These are phyloP conservation scores for Hydroisotoma schaefferi DNA, from an alignment of 2,888 invertebrate species.

Conservation along the genomic window DNA sequence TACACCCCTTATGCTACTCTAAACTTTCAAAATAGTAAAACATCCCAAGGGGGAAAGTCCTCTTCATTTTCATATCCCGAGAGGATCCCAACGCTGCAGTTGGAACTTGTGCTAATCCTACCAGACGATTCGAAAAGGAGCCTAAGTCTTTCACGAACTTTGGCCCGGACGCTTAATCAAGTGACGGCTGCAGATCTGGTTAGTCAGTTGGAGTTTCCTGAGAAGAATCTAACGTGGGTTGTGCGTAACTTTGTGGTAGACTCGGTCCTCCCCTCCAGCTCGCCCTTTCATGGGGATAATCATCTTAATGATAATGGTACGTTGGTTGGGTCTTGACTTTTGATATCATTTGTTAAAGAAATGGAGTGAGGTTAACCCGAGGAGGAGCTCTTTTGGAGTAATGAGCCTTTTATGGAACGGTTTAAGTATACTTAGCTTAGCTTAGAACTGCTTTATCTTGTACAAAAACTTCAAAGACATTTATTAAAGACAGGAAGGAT, in stretches of 20 bases:
- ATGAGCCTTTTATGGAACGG: too few species aligned
- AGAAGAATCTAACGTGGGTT: conserved; percentile 39
- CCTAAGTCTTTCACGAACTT: conserved; percentile 35
- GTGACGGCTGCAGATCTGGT: conserved; percentile 34
- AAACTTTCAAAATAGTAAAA: too few species aligned
- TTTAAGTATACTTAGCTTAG: too few species aligned
- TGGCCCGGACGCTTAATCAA: conserved; percentile 41
- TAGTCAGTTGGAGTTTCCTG: conserved; percentile 27
- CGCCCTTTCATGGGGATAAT: not conserved
- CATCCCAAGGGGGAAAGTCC: too few species aligned
- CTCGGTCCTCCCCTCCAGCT: conserved; percentile 16
- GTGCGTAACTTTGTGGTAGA: conserved; percentile 38
- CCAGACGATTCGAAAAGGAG: conserved; percentile 43
- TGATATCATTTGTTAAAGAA: too few species aligned
- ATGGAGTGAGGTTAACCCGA: not conserved
- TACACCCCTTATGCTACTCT: too few species aligned
- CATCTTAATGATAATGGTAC: too few species aligned
- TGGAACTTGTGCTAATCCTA: conserved; percentile 44
- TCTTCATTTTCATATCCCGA: conserved; percentile 2
- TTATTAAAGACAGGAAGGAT: too few species aligned
- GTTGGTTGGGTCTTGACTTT: too few species aligned
- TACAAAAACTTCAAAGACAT: too few species aligned
- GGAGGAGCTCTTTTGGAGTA: conserved; percentile 12
- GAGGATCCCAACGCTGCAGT: conserved; percentile 16
- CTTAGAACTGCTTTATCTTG: too few species aligned